phyloP scores from a whole-genome alignment of 2,113 vertebrate species.

The Theristicus caerulescens region DNA sequence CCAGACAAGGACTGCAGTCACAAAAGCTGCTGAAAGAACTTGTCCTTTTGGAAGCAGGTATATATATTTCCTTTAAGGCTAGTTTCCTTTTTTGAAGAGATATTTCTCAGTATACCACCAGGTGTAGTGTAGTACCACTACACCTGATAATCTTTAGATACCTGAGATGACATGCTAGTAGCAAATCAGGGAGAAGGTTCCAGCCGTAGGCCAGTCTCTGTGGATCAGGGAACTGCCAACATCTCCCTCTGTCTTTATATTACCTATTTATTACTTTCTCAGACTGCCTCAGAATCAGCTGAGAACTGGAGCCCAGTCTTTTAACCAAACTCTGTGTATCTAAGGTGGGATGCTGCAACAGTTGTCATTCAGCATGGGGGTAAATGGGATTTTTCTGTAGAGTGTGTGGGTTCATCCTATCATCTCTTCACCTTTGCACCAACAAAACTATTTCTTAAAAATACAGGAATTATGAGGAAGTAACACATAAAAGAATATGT shows the following conservation, averaged over 20 bases:
- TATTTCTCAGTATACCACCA: background rate
- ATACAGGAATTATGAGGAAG: background rate
- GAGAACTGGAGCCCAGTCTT: background rate
- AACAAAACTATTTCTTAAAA: background rate
- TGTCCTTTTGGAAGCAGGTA: constrained; percentile 86
- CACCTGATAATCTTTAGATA: background rate
- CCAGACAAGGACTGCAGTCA: constrained; percentile 65
- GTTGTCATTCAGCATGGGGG: background rate
- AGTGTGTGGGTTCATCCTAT: background rate
- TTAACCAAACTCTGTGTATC: background rate
- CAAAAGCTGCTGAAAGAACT: constrained; percentile 77
- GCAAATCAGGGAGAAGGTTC: background rate
- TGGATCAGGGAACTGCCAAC: background rate
- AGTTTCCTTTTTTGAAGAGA: background rate
- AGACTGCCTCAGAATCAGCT: background rate
- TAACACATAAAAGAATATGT: constrained; percentile 1
- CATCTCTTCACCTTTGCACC: background rate
- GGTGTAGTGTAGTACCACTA: background rate
- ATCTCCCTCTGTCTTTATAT: background rate
- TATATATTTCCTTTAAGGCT: background rate
- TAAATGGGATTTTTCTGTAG: background rate
- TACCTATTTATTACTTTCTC: background rate
- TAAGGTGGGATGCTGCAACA: background rate
- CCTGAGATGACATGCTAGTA: background rate
- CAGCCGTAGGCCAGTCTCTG: background rate